Conservation (phyloP, 2,113 vertebrate species). For the Neofelis nebulosa region DNA sequence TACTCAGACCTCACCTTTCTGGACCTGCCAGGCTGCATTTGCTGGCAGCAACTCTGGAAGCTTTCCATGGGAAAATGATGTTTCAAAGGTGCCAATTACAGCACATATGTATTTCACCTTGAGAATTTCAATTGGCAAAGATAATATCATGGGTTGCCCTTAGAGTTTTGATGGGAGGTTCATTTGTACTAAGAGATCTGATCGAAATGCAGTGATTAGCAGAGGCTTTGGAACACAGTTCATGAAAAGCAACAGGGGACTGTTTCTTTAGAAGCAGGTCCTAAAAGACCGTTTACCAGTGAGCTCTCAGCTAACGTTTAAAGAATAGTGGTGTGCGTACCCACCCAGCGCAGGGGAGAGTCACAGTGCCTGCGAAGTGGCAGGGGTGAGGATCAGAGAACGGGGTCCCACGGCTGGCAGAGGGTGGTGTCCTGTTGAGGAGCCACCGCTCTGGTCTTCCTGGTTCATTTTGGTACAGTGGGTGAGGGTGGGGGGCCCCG, state of each 20-base stretch:
- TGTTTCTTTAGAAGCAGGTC: constrained; percentile 66
- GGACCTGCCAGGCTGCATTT: constrained; percentile 66
- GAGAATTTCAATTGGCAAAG: constrained; percentile 75
- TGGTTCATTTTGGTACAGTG: constrained; percentile 80
- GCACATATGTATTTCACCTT: constrained; percentile 49
- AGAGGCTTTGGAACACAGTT: constrained; percentile 70
- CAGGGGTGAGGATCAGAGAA: constrained; percentile 79
- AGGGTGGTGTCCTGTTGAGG: constrained; percentile 26
- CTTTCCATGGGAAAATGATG: constrained; percentile 63
- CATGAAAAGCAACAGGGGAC: constrained; percentile 55
- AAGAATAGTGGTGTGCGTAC: constrained; percentile 59
- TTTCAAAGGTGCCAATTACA: constrained; percentile 62
- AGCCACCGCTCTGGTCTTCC: constrained; percentile 66
- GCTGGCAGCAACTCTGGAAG: constrained; percentile 61
- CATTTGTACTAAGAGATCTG: constrained; percentile 72
- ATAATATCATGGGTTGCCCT: constrained; percentile 76
- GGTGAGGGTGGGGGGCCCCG: constrained; percentile 75
- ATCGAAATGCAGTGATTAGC: constrained; percentile 72
- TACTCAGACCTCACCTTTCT: constrained; percentile 65
- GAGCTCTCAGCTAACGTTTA: constrained; percentile 63
- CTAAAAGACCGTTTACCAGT: constrained; percentile 68
- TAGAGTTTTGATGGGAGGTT: constrained; percentile 73
- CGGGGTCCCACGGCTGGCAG: constrained; percentile 71
- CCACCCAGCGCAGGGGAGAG: constrained; percentile 71
- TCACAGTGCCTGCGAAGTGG: constrained; percentile 80